Evolutionary conservation across 35 echinoderm and acorn worm genomes (phyloP), one percentile per base, ranked within the genome.

Genomic region (Ptychodera flava): DNA sequence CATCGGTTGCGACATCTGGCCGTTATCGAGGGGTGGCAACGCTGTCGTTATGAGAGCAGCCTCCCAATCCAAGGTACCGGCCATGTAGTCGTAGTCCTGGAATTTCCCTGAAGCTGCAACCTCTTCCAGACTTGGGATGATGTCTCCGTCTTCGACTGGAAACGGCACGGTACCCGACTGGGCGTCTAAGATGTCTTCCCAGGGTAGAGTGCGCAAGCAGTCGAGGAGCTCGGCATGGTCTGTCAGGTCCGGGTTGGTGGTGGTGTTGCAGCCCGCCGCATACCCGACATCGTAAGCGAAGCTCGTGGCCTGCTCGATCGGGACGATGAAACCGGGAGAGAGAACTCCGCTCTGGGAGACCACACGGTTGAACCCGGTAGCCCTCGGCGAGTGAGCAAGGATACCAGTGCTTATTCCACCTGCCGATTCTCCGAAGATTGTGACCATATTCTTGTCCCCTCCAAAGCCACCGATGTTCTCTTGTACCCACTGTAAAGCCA

Each of bases 371-470:
- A 64, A 64, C 6, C 45, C 45, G 22, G 6, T 22, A 64, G 45
- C 45, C 22, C 22, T 64, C 22, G 45, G 45, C 22, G 45, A 64
- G 22, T 64, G 6, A 12, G 45, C 45, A 6, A 64, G 45, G 22
- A 64, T 64, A 64, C 45, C 22, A 64, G 45, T 64, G 22, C 45
- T 64, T 12, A 64, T 64, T 64, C 45, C 83, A 28, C 95, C 95
- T 28, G 95, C 95, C 80, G 92, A 93, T 86, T 97, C 89, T 81
- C 95, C 92, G 81, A 94, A 97, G 1, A 97, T 80, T 1, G 95
- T 97, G 28, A 97, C 88, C 78, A 85, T 81, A 31, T 85, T 31
- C 15, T 89, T 89, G 88, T 97, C 95, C 28, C 95, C 95, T 1
- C 95, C 95, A 80, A 97, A 97, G 53, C 35, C 95, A 22, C 6